Percentiles rank a stretch among this genome's conserved stretches.
phyloP scores from a whole-genome alignment of 2,797 vertebrate genomes.

The Vultur gryphus region DNA sequence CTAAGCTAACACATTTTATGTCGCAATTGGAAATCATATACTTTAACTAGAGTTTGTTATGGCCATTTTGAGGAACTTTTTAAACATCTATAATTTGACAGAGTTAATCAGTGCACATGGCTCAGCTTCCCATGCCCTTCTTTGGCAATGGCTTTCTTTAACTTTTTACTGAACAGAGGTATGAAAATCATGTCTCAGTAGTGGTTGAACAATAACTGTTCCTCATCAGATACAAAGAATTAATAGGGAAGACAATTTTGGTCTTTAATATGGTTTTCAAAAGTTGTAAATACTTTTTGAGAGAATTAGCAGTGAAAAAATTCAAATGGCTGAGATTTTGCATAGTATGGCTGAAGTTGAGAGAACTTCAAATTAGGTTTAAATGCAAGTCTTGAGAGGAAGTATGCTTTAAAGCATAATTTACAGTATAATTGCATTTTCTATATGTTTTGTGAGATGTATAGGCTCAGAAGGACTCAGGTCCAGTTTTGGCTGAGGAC shows the following conservation, averaged over 20 bases:
- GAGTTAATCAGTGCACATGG: not conserved
- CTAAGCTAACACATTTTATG: not conserved
- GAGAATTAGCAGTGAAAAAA: not conserved
- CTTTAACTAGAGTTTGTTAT: not conserved
- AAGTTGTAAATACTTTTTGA: not conserved
- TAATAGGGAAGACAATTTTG: not conserved
- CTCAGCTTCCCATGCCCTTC: not conserved
- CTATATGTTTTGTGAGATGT: not conserved
- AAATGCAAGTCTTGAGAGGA: not conserved
- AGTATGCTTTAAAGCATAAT: not conserved
- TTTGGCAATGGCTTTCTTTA: not conserved
- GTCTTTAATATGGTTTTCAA: not conserved
- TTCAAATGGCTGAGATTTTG: not conserved
- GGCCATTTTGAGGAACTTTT: not conserved
- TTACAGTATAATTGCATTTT: not conserved
- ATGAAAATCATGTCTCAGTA: not conserved
- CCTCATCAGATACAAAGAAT: not conserved
- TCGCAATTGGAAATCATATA: not conserved
- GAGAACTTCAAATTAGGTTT: not conserved
- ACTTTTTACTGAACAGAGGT: not conserved
- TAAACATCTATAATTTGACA: not conserved
- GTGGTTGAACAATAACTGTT: not conserved
- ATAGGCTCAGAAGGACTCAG: not conserved
- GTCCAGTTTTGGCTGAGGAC: not conserved
- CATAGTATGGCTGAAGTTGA: not conserved